Evolutionary conservation across 2,113 vertebrate species (phyloP), one percentile per base, ranked within the genome.

Genomic region (Oenanthe melanoleuca): DNA sequence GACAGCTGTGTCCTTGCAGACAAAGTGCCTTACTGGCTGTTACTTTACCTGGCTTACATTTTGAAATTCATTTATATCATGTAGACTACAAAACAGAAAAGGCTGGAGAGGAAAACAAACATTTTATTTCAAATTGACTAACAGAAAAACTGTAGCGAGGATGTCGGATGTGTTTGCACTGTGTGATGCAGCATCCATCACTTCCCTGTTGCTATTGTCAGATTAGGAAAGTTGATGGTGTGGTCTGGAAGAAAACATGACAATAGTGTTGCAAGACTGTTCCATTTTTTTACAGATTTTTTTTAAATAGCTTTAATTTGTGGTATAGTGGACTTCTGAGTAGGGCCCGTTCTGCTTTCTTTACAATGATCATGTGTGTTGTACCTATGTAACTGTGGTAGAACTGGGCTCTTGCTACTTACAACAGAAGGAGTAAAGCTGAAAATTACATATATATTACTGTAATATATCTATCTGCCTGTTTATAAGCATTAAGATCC

Each of bases 11-110:
- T 96, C 89, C 95, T 96, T 83, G 78, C 94, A 92, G 92, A 97
- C 79, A 71, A 98, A 98, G 98, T 98, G 98, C 98, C 98, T 98
- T 98, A 97, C 97, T 93, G 98, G 97, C 98, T 96, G 20, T 84
- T 91, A 45, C 70, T 91, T 93, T 81, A 88, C 97, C 92, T 92
- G 91, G 79, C 74, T 95, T 92, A 47, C 63, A 40, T 91, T 96
- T 89, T 92, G 37, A 82, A 88, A 93, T 95, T 97, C 85, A 91
- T 94, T 97, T 86, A 55, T 89, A 72, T 31, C 50, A 6, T 80
- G 78, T 91, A 75, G 86, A 80, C 21, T 24, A 64, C n/a, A 59
- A 80, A 89, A n/a, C 56, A 86, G 85, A 85, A 85, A 40, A 65
- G 63, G 57, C 59, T 92, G 53, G 81, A 37, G 53, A 71, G 80